Conservation (phyloP, 92 coral and sea anemone genomes). For the Porites cylindrica region DNA sequence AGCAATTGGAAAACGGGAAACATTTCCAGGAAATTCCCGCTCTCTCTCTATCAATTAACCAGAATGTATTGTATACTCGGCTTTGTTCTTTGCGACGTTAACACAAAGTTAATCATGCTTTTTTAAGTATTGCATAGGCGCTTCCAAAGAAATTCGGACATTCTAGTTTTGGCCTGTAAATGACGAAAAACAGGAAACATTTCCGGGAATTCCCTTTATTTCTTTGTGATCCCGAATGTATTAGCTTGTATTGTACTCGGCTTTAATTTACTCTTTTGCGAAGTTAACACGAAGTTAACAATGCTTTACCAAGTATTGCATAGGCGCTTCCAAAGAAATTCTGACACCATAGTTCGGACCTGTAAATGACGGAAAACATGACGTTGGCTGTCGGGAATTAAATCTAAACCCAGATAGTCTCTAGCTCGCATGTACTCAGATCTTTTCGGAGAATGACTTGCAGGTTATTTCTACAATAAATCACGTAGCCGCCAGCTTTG, state of each 20-base stretch:
- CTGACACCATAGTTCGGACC: background rate
- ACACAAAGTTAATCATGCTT: conserved; percentile 35
- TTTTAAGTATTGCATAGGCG: conserved; percentile 20
- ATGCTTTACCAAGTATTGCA: conserved; percentile 31
- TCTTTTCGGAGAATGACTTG: background rate
- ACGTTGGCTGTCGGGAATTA: conserved; percentile 30
- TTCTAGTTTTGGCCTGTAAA: conserved; percentile 22
- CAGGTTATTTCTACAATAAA: conserved; percentile 3
- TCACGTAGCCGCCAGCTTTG: conserved; percentile 56
- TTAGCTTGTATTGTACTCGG: no score
- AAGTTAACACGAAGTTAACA: background rate
- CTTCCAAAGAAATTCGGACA: conserved; percentile 37
- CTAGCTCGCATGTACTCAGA: background rate
- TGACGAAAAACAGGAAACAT: background rate
- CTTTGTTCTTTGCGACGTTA: no score
- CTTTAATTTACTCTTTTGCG: no score
- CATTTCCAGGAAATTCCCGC: no score
- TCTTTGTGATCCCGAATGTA: no score
- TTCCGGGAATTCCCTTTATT: no score
- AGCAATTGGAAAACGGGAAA: no score
- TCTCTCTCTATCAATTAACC: no score
- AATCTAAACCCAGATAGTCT: conserved; percentile 48
- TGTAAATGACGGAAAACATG: conserved; percentile 52
- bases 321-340: conserved; percentile 43
- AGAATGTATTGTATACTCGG: no score